A percentile compares a stretch with the other conserved stretches of the same genome.
These are phyloP conservation scores for Chloropsis cyanopogon DNA, from an alignment of 2,113 vertebrate genomes.

Conservation along the genomic window DNA sequence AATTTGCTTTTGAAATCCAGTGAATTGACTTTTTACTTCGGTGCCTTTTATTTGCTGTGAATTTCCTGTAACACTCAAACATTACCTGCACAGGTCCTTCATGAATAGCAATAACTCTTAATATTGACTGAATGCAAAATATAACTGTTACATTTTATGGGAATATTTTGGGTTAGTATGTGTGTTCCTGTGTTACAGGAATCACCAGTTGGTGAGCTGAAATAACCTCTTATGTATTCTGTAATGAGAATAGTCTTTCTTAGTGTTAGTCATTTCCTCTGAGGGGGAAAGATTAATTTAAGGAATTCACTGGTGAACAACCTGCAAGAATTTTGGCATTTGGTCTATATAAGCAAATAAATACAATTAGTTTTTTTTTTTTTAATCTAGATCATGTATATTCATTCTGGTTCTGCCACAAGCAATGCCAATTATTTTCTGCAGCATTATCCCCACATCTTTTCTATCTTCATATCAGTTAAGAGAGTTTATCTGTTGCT, in stretches of 20 bases:
- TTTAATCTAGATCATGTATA: rapidly evolving
- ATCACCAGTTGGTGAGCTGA: background rate
- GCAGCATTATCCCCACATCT: background rate
- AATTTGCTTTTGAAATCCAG: background rate
- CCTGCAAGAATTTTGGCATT: background rate
- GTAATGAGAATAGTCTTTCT: background rate
- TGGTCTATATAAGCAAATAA: background rate
- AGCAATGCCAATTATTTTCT: background rate
- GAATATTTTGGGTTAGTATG: background rate
- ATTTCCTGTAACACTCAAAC: background rate
- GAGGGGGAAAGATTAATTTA: background rate
- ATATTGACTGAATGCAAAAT: background rate
- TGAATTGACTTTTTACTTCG: background rate
- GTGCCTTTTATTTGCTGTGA: background rate
- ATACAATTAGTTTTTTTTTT: background rate
- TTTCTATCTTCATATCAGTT: background rate
- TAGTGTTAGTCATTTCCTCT: background rate
- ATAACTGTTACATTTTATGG: background rate
- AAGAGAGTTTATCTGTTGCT: background rate
- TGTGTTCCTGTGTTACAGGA: background rate
- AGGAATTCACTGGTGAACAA: background rate
- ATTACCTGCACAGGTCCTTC: background rate
- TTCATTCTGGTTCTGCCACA: background rate
- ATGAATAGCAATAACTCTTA: background rate
- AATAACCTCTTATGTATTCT: background rate